Base-by-base conservation (phyloP, 1,140 invertebrate species). In the Drosophila nigrodunni region DNA sequence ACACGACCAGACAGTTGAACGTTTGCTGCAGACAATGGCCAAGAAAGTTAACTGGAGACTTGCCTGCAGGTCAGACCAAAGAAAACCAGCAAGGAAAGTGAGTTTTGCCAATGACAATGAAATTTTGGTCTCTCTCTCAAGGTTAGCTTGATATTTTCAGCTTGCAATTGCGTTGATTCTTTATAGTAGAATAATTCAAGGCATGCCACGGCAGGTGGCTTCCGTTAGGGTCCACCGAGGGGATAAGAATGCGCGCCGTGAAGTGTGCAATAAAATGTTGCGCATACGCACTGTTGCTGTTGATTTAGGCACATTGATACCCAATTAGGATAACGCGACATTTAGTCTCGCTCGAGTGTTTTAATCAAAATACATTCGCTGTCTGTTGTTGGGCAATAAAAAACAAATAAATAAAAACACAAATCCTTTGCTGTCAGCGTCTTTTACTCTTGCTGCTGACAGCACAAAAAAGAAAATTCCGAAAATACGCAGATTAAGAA, bases 221-320 rank as follows among this genome's bases (percentile, higher is more conserved):
- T 66, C 65, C 41, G 49, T 57, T 58, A 18, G 61, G 18, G 34
- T 35, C 7, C 72, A 68, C 72, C 60, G 41, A 70, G 77, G 55
- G 41, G 66, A 62, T 68, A 85, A 44, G 46, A 77, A 80, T 52
- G 4, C 77, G 68, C 64, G 46, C 61, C 35, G 34, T n/a, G 21
- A 76, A 88, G 77, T 80, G 83, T 88, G 83, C 85, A 88, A 88
- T 88, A 88, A 88, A 89, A 89, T 88, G 83, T 87, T 82, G 83
- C 83, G 83, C 76, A 79, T 76, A 69, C 79, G 78, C 55, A 54
- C 65, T 46, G 34, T 54, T 25, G 68, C 71, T 87, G 79, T 80
- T 83, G 85, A 88, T 78, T 85, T 82, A 75, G 86, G 74, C 85
- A 78, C 85, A 88, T 88, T 88, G 85, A 88, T 89, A 88, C 85